Percentiles rank a stretch among this genome's conserved stretches.
phyloP scores from a whole-genome alignment of 2,797 vertebrate species.

The Diplodus sargus region DNA sequence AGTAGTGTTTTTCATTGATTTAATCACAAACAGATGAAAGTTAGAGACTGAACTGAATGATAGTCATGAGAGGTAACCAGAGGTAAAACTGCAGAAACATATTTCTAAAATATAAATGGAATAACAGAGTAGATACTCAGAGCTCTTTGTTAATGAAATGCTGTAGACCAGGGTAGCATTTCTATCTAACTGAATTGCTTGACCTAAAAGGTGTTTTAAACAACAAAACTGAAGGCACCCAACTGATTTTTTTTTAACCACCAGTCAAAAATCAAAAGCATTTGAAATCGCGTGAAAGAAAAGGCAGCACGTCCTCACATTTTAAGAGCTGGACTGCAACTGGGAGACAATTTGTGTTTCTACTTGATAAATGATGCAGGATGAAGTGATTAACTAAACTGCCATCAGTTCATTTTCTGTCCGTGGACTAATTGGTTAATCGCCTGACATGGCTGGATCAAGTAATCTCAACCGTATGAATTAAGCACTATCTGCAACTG shows the following conservation, averaged over 20 bases:
- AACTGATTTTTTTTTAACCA: neutral
- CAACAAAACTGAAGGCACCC: neutral
- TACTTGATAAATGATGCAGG: neutral
- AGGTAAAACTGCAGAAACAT: slow-evolving; percentile 6
- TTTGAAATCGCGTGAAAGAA: neutral
- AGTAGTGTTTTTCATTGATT: slow-evolving; percentile 47
- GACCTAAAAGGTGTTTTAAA: neutral
- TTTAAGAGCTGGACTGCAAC: neutral
- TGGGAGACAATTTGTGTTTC: neutral
- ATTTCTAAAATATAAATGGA: neutral
- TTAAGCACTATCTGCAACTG: neutral
- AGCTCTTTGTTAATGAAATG: neutral
- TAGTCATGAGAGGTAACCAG: slow-evolving; percentile 14
- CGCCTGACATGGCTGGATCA: neutral
- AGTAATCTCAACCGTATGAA: slow-evolving; percentile 8
- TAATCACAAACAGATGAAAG: slow-evolving; percentile 46
- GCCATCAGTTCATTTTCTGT: neutral
- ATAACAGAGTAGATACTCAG: neutral
- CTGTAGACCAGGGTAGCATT: neutral
- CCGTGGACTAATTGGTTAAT: slow-evolving; percentile 16
- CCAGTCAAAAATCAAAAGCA: neutral
- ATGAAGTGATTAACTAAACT: slow-evolving; percentile 4
- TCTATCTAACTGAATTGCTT: neutral
- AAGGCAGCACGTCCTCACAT: neutral
- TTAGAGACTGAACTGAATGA: slow-evolving; percentile 16